Evolutionary conservation across 2,888 invertebrate genomes (phyloP).

Genomic region (Aplocera efformata): DNA sequence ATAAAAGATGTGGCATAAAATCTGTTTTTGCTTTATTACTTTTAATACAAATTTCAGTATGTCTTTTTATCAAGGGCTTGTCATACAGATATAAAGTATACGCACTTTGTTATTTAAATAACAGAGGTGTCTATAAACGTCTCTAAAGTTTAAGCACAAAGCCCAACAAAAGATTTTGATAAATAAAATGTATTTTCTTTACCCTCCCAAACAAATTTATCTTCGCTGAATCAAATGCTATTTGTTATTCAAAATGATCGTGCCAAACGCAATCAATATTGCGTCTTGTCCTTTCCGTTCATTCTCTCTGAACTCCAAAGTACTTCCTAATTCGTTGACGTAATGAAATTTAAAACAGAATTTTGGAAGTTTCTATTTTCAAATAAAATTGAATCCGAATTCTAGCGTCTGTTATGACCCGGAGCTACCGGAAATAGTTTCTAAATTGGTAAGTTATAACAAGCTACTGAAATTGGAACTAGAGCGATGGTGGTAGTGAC

Average conservation of each 20-base stretch:
- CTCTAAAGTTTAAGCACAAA: not conserved
- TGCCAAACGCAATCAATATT: conserved; percentile 12
- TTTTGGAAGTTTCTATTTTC: not conserved
- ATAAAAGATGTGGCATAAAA: conserved; percentile 6
- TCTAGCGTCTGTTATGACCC: not conserved
- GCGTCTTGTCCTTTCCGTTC: conserved; percentile 14
- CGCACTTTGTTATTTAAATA: no score
- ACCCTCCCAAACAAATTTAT: conserved; percentile 6
- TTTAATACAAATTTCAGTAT: not conserved
- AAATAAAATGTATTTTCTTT: conserved; percentile 7
- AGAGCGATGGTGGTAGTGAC: no score
- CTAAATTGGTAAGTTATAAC: not conserved
- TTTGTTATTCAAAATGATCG: conserved; percentile 8
- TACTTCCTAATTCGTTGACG: conserved; percentile 17
- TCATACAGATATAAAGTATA: no score
- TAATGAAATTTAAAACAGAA: conserved; percentile 23
- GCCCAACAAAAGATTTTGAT: not conserved
- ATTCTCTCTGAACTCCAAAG: conserved; percentile 10
- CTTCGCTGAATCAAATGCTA: conserved; percentile 1
- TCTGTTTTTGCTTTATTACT: not conserved
- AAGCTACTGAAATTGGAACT: no score
- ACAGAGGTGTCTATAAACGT: not conserved
- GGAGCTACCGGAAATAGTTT: not conserved
- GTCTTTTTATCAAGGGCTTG: not conserved
- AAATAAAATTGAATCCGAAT: not conserved